Base-by-base conservation (phyloP, 2,797 vertebrate species). In the Sebastes matsubarae region DNA sequence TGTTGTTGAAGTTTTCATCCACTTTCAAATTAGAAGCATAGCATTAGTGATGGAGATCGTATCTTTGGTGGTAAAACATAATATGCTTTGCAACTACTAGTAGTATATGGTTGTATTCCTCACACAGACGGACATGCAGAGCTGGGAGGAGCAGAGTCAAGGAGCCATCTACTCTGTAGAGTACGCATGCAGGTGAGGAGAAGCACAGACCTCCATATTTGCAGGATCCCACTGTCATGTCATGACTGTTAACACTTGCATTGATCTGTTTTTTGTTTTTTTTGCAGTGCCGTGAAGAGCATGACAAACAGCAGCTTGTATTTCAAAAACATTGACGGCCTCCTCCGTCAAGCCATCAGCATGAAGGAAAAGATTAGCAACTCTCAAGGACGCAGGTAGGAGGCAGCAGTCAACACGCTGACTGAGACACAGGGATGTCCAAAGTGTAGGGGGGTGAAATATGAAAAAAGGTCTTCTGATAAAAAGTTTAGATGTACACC, bases 101-200 rank as follows among this genome's bases (percentile, higher is more conserved):
- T 52, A 52, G 61, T 32, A 18, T 9, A 29, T 27, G 10, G 4
- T 61, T 42, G 54, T 18, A 3, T 60, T 54, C 68, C 4, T 60
- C 2, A 16, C n/a, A 54, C 93, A 99, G 99, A 97, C 98, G 0
- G 97, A 99, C 87, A 99, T 99, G 99, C 99, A 99, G 93, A 97
- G 96, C 78, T 99, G 97, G 98, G 99, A 99, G 85, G 97, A 99
- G 85, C 99, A 99, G 85, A 99, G 98, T 88, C 99, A 99, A 91
- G 99, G 98, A 66, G 98, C 98, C 29, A 97, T 99, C 86, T 99
- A 99, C 89, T 95, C 96, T 0, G 99, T 99, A 68, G 99, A 99
- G 74, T 99, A 99, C 0, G 99, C 99, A 60, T 98, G 97, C 97
- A 99, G 98, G 98, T 99, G 90, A 76, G 78, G 46, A 22, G 24